Percentiles rank a stretch among this genome's conserved stretches.
Evolutionary conservation across 2,797 vertebrate species (phyloP).

Genomic region (Loriculus beryllinus): DNA sequence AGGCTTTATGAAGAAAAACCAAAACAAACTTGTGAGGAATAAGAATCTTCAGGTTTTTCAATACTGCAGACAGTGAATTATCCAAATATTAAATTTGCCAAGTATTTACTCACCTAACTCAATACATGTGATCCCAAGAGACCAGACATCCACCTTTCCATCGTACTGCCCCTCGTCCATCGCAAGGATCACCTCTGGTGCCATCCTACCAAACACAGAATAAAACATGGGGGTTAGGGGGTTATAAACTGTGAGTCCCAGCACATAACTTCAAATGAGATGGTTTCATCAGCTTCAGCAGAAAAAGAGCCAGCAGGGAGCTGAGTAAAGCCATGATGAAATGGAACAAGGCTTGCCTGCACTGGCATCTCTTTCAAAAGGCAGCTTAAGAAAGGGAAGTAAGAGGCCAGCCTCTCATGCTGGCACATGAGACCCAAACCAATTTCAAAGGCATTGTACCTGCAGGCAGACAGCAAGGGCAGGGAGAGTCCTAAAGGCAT

Average conservation of each 20-base stretch:
- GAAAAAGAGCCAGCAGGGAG: not conserved
- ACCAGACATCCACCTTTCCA: conserved; percentile 96
- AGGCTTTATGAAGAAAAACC: not conserved
- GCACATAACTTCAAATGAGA: not conserved
- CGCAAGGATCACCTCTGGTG: conserved; percentile 96
- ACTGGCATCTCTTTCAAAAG: not conserved
- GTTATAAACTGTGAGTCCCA: not conserved
- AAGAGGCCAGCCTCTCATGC: not conserved
- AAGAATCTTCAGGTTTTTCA: not conserved
- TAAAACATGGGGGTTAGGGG: conserved; percentile 13
- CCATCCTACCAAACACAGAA: conserved; percentile 85
- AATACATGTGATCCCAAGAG: conserved; percentile 96
- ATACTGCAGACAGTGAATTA: not conserved
- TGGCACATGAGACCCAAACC: not conserved
- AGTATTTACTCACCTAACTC: conserved; percentile 86
- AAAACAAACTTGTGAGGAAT: not conserved
- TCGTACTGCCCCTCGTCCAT: conserved; percentile 99
- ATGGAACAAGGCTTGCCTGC: not conserved
- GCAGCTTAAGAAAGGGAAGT: not conserved
- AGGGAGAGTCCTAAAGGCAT: not conserved
- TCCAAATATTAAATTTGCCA: not conserved
- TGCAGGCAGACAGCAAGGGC: conserved; percentile 2
- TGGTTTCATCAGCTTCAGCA: not conserved
- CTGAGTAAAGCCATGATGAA: not conserved
- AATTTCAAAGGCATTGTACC: not conserved